phyloP scores from a whole-genome alignment of 2,797 vertebrate species.

The Gallirallus australis region DNA sequence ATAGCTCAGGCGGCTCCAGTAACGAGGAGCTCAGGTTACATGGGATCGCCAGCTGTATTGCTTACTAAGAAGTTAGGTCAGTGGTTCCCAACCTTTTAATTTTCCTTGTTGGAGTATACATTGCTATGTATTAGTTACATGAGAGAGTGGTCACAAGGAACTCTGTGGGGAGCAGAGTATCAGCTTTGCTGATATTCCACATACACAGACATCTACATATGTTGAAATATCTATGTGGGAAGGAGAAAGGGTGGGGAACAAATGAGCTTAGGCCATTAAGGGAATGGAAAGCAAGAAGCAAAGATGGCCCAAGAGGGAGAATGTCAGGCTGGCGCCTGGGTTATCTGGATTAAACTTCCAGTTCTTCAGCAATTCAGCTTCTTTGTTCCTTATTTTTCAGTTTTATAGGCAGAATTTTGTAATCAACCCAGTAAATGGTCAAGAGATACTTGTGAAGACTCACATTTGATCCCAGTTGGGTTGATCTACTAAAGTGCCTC shows the following conservation, averaged over 20 bases:
- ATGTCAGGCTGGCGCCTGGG: background rate
- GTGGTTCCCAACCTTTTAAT: conserved; percentile 69
- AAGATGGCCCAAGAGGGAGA: conserved; percentile 6
- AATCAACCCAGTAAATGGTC: background rate
- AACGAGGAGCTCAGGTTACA: conserved; percentile 55
- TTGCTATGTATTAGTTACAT: conserved; percentile 67
- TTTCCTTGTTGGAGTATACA: conserved; percentile 57
- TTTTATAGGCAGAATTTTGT: background rate
- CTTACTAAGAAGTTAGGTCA: conserved; percentile 72
- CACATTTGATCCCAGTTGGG: background rate
- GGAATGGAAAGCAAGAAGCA: conserved; percentile 34
- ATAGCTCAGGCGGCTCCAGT: conserved; percentile 59
- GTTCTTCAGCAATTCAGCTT: background rate
- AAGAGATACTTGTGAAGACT: background rate
- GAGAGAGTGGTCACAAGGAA: conserved; percentile 60
- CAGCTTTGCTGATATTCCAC: conserved; percentile 63
- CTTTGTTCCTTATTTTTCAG: background rate
- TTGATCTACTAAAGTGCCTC: background rate
- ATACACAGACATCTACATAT: conserved; percentile 43
- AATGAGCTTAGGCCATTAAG: conserved; percentile 32
- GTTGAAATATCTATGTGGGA: conserved; percentile 61
- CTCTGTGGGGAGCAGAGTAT: conserved; percentile 57
- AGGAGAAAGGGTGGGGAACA: conserved; percentile 47
- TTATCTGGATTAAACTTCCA: conserved; percentile 25
- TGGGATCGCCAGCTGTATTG: conserved; percentile 68